Percentiles rank a stretch among this genome's conserved stretches.
Evolutionary conservation across 2,888 invertebrate genomes (phyloP).

Genomic region (Choristoneura rosaceana): DNA sequence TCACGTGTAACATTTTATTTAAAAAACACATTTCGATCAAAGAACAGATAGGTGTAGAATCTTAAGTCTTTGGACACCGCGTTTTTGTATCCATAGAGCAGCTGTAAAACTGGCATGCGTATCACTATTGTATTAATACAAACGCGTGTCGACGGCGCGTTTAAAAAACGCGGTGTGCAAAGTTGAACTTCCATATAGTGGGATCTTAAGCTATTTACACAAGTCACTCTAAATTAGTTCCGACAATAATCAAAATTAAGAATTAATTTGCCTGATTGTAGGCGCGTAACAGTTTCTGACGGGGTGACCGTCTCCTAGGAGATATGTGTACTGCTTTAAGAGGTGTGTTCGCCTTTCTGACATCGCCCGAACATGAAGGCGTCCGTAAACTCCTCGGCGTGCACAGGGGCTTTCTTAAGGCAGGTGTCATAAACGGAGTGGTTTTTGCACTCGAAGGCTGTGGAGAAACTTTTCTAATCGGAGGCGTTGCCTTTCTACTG

Average conservation of each 20-base stretch:
- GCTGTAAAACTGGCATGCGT: too few species aligned
- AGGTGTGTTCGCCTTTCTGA: constrained; percentile 85
- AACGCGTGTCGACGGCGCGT: too few species aligned
- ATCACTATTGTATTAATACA: too few species aligned
- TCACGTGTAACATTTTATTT: too few species aligned
- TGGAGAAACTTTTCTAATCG: constrained; percentile 71
- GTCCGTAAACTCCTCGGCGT: constrained; percentile 84
- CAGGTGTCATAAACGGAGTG: constrained; percentile 78
- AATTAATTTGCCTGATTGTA: constrained; percentile 49
- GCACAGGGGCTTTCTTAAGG: constrained; percentile 86
- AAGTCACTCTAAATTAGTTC: neutral
- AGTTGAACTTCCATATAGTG: too few species aligned
- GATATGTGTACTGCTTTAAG: constrained; percentile 80
- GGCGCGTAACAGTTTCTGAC: constrained; percentile 62
- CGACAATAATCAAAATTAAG: constrained; percentile 41
- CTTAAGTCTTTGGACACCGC: too few species aligned
- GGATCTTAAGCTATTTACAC: too few species aligned
- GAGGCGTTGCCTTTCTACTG: constrained; percentile 65
- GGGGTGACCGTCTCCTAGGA: constrained; percentile 75
- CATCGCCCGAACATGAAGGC: constrained; percentile 67
- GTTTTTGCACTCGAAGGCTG: constrained; percentile 52
- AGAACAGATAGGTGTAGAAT: too few species aligned
- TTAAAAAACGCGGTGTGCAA: too few species aligned
- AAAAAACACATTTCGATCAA: too few species aligned
- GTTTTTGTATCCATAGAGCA: too few species aligned